Percentiles rank a stretch among this genome's conserved stretches.
Conservation (phyloP, 2,888 invertebrate genomes). For the Crocallis elinguaria region DNA sequence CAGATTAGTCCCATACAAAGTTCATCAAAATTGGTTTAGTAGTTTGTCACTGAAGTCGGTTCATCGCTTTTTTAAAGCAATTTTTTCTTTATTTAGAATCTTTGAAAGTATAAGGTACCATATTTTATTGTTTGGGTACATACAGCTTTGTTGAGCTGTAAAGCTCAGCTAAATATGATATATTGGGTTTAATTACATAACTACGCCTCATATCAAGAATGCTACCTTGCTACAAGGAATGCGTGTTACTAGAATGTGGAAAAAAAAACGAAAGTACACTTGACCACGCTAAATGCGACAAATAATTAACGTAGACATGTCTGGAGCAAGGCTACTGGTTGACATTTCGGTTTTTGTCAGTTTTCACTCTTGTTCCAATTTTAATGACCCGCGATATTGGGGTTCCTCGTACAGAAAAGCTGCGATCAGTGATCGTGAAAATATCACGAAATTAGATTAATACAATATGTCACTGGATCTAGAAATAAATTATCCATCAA, state of each 20-base stretch:
- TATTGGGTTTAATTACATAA: background rate
- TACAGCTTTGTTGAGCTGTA: no score
- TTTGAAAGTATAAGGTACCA: no score
- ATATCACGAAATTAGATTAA: no score
- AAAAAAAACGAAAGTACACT: slow-evolving; percentile 53
- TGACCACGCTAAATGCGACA: slow-evolving; percentile 59
- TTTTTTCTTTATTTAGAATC: no score
- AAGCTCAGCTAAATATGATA: background rate
- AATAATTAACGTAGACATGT: slow-evolving; percentile 67
- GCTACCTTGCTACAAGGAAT: slow-evolving; percentile 25
- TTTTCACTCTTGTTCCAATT: slow-evolving; percentile 69
- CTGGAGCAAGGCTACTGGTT: slow-evolving; percentile 68
- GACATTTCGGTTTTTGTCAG: slow-evolving; percentile 71
- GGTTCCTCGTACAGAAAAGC: background rate
- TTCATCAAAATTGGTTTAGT: no score
- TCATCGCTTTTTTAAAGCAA: no score
- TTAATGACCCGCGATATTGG: slow-evolving; percentile 49
- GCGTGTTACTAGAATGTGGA: slow-evolving; percentile 40
- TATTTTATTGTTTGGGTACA: no score
- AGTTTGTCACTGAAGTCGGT: no score
- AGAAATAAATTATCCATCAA: no score
- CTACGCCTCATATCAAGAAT: slow-evolving; percentile 12
- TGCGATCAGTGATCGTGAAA: no score
- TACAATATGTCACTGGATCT: no score
- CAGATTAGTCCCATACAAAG: no score